Evolutionary conservation across 2,797 vertebrate genomes (phyloP), one percentile per base, ranked within the genome.

Genomic region (Naso thynnoides): DNA sequence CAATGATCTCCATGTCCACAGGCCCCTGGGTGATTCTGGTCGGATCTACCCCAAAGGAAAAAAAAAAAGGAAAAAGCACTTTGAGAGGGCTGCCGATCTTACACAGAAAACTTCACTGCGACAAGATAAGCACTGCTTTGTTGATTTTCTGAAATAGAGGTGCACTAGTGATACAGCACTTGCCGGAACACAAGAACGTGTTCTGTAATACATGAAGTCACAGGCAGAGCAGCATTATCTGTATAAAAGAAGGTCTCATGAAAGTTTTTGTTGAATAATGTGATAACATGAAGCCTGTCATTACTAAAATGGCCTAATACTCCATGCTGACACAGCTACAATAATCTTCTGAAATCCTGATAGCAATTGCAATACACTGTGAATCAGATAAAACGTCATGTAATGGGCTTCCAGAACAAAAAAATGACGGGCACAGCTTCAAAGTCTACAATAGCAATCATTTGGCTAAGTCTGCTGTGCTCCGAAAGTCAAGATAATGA

Each of bases 1-100:
- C 97, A 0, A 97, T 95, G 41, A 98, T 97, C 85, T 99, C 97
- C 95, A 96, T 95, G 91, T 96, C 96, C 59, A 91, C 94, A 0
- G 98, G 97, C 4, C 96, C 96, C 91, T 98, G 79, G 56, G 86
- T 96, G 85, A 99, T 97, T 85, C 94, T 94, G 8, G 97, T 99
- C 47, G 97, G 96, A 86, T 99, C 98, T 99, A 91, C 67, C 10
- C 70, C 70, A 54, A 71, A 73, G 41, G 27, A 45, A 58, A 15
- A 47, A 42, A 39, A 31, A 53, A 71, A 73, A 45, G 24, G 41
- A 58, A 19, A 47, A 42, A 39, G 27, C 6, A 62, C 0, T 19
- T 36, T 62, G n/a, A 72, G 66, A 54, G 3, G 1, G 33, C 54
- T 39, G 55, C 62, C 70, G 66, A 53, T 76, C 27, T 75, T 60